Evolutionary conservation across 2,888 invertebrate species (phyloP), one percentile per base, ranked within the genome.

Genomic region (Hypselothyrea guttata): DNA sequence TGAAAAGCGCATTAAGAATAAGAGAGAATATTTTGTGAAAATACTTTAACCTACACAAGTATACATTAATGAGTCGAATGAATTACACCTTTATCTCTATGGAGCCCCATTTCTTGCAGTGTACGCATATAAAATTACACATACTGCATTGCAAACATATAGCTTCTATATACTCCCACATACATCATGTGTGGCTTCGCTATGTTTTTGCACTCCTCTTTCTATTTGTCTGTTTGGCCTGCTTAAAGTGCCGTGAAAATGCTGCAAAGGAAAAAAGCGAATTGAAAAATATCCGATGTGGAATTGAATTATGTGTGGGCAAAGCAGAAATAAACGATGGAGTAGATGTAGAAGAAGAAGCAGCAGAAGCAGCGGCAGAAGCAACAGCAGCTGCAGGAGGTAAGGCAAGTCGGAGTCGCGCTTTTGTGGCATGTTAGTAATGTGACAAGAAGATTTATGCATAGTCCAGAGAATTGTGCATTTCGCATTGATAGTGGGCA

Each of bases 221-320:
- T 63, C 46, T 59, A 55, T 68, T 53, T 56, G 53, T 55, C 49
- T 65, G 49, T 56, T 63, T 61, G 66, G 82, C 51, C 58, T 84
- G 84, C 59, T 81, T 78, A 78, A 78, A 84, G 84, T 46, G 56
- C 75, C 82, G 68, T 77, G 77, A 82, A 82, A 82, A 81, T 51
- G 53, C 48, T 53, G 45, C 60, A 51, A 60, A n/a, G n/a, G n/a
- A n/a, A 62, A 56, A 58, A 81, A 66, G 81, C 2, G 22, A 84
- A 82, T 78, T 82, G 84, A 84, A 78, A 77, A 81, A 81, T 22
- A 22, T 70, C 77, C 67, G 61, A 68, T 77, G 72, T 68, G 64
- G 64, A 78, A 76, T 83, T 78, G 83, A 76, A 83, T 83, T 75
- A 68, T 61, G 72, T 42, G 35, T 38, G 38, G 22, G 16, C 35